A percentile compares a stretch with the other conserved stretches of the same genome.
phyloP scores from a whole-genome alignment of 2,113 vertebrate species.

The Forbesichthys agassizii region DNA sequence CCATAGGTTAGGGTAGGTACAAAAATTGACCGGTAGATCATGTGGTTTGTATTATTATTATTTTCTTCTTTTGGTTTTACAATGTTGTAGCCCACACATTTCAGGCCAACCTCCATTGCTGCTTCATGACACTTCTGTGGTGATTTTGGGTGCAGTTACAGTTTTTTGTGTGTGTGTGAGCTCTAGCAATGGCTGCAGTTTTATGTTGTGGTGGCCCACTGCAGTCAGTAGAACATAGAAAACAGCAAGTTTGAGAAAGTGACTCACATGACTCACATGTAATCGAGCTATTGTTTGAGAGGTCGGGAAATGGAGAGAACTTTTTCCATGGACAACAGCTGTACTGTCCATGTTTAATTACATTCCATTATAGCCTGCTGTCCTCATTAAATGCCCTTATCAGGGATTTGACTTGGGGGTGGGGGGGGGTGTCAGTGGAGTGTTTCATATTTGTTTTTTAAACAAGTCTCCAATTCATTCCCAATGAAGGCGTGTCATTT shows the following conservation, averaged over 20 bases:
- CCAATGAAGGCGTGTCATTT: slow-evolving; percentile 5
- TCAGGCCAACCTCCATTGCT: too few species aligned
- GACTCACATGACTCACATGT: neutral
- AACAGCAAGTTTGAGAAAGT: neutral
- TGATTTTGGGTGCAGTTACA: neutral
- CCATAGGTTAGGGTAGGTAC: too few species aligned
- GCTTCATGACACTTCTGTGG: neutral
- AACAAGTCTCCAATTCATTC: slow-evolving; percentile 25
- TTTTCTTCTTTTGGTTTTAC: too few species aligned
- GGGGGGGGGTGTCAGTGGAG: too few species aligned
- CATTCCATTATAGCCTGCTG: slow-evolving; percentile 16
- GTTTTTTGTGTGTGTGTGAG: too few species aligned
- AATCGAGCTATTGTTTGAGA: neutral
- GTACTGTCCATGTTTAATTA: slow-evolving; percentile 18
- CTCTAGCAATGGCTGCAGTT: neutral
- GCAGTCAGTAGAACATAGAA: neutral
- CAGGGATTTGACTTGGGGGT: neutral
- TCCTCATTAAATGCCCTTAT: slow-evolving; percentile 17
- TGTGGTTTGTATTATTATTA: too few species aligned
- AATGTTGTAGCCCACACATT: too few species aligned
- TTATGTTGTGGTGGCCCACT: neutral
- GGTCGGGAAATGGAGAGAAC: neutral
- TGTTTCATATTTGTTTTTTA: neutral
- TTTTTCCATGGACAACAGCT: slow-evolving; percentile 7
- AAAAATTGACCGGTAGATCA: too few species aligned